Percentiles rank a stretch among this genome's conserved stretches.
These are phyloP conservation scores for Echinarachnius parma DNA, from an alignment of 53 echinoderm and acorn worm species.

Conservation along the genomic window DNA sequence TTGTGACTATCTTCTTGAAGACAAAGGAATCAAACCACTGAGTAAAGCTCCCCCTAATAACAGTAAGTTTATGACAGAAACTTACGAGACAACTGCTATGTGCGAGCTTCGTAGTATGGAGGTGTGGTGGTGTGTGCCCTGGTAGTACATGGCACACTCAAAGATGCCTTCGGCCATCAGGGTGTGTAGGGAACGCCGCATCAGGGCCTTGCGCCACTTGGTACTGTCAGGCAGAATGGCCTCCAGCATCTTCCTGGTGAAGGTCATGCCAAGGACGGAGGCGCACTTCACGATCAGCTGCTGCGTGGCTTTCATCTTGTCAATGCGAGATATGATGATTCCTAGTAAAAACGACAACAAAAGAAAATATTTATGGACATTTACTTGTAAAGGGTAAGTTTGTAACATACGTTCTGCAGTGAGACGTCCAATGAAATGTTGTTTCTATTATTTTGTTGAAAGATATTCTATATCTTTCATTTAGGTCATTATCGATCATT, in stretches of 20 bases:
- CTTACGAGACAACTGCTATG: slow-evolving; percentile 15
- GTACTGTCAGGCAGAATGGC: slow-evolving; percentile 69
- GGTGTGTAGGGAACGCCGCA: slow-evolving; percentile 64
- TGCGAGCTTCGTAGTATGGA: slow-evolving; percentile 19
- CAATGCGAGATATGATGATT: slow-evolving; percentile 90
- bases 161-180: slow-evolving; percentile 83
- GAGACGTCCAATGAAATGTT: too few species aligned
- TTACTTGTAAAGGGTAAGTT: too few species aligned
- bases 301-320: slow-evolving; percentile 85
- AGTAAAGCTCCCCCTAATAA: too few species aligned
- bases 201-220: slow-evolving; percentile 36
- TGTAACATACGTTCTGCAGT: too few species aligned
- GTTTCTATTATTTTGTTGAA: too few species aligned
- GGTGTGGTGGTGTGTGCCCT: slow-evolving; percentile 7
- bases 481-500: too few species aligned
- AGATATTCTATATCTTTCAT: too few species aligned
- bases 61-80: too few species aligned
- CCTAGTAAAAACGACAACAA: slow-evolving; percentile 38
- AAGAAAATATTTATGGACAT: too few species aligned
- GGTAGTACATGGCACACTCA: slow-evolving; percentile 70
- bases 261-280: slow-evolving; percentile 85
- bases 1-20: too few species aligned
- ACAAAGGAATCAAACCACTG: neutral
- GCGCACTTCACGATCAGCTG: slow-evolving; percentile 96
- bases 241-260: slow-evolving; percentile 74